Percentiles rank a stretch among this genome's conserved stretches.
phyloP scores from a whole-genome alignment of 2,888 invertebrate genomes.

The Tipula unca region DNA sequence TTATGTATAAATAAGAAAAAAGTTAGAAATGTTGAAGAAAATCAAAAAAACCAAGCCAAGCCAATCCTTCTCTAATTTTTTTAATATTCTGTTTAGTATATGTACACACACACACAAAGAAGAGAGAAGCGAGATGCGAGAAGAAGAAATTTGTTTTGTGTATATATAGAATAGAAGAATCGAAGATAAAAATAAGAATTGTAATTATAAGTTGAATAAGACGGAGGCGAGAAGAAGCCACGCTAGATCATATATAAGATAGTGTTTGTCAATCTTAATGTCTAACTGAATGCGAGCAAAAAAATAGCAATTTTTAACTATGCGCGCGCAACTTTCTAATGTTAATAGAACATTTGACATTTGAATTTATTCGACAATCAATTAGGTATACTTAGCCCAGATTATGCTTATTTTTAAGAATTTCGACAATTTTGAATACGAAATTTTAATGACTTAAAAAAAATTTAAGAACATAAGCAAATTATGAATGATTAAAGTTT shows the following conservation, averaged over 20 bases:
- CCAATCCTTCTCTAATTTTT: background rate
- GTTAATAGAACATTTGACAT: too few relatives aligned
- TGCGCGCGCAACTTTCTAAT: too few relatives aligned
- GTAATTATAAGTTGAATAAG: background rate
- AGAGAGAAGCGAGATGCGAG: background rate
- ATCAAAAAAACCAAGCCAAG: background rate
- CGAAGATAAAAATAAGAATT: background rate
- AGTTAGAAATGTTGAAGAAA: background rate
- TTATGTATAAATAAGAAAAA: background rate
- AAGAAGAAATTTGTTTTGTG: background rate
- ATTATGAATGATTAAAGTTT: too few relatives aligned
- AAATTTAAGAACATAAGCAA: too few relatives aligned
- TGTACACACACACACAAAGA: background rate
- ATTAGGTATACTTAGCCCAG: too few relatives aligned
- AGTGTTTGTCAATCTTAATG: too few relatives aligned
- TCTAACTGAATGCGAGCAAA: too few relatives aligned
- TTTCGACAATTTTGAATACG: too few relatives aligned
- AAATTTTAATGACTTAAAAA: too few relatives aligned
- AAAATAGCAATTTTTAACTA: too few relatives aligned
- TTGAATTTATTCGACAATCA: too few relatives aligned
- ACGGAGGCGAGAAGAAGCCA: background rate
- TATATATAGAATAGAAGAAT: background rate
- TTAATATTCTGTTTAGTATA: background rate
- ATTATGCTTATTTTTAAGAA: too few relatives aligned
- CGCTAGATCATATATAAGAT: background rate